Evolutionary conservation across 1,140 invertebrate genomes (phyloP).

Genomic region (Drosophila navojoa): DNA sequence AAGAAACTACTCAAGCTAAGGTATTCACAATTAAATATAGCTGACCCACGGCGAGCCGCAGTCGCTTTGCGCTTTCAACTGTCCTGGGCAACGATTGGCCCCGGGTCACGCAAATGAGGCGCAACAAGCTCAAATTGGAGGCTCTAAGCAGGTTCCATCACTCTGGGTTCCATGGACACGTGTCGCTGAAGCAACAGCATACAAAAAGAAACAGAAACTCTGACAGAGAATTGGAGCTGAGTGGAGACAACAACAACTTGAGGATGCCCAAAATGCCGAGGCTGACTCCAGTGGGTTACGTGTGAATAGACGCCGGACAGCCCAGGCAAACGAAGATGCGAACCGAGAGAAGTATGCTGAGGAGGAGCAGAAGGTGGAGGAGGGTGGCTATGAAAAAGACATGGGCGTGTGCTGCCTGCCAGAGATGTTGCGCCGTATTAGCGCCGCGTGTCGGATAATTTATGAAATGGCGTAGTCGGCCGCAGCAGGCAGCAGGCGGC

Average conservation of each 20-base stretch:
- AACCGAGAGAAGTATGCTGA: not conserved
- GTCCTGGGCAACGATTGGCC: slow-evolving; percentile 30
- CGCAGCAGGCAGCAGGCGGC: slow-evolving; percentile 50
- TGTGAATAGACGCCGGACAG: slow-evolving; percentile 44
- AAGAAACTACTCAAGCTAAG: too few relatives aligned
- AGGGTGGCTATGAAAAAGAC: not conserved
- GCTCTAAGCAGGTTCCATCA: slow-evolving; percentile 12
- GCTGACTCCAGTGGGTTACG: slow-evolving; percentile 26
- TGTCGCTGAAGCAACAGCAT: slow-evolving; percentile 64
- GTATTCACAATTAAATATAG: not conserved
- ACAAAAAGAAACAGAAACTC: slow-evolving; percentile 34
- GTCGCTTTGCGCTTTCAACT: slow-evolving; percentile 5
- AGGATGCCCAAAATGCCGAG: slow-evolving; percentile 29
- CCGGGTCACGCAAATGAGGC: slow-evolving; percentile 53
- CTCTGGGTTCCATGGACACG: slow-evolving; percentile 5
- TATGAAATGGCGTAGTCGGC: slow-evolving; percentile 68
- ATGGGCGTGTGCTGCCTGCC: slow-evolving; percentile 45
- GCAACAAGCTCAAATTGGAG: slow-evolving; percentile 68
- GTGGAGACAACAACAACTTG: slow-evolving; percentile 29
- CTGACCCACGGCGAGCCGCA: not conserved
- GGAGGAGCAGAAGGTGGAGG: not conserved
- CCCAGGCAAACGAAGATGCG: not conserved
- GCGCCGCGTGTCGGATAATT: slow-evolving; percentile 78
- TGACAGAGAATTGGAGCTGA: slow-evolving; percentile 53
- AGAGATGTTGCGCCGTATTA: slow-evolving; percentile 77